These are phyloP conservation scores for Caranx melampygus DNA, from an alignment of 2,113 vertebrate genomes.

Conservation along the genomic window DNA sequence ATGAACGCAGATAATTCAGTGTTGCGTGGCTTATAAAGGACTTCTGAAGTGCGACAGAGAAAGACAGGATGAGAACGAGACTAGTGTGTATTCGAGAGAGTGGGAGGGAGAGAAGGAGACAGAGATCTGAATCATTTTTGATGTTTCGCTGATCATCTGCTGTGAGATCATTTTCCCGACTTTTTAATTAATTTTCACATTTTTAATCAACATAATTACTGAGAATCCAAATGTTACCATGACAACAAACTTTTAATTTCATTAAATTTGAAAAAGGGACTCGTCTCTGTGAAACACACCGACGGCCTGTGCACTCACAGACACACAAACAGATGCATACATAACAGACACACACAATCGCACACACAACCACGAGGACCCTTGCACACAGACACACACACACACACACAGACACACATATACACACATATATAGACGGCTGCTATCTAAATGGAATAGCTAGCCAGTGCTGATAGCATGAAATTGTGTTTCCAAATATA, in stretches of 20 bases:
- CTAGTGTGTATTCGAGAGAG: constrained; percentile 26
- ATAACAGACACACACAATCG: constrained; percentile 1
- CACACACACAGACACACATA: constrained; percentile 9
- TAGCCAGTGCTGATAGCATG: constrained; percentile 79
- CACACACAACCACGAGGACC: not conserved
- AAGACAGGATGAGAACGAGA: constrained; percentile 18
- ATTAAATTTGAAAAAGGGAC: constrained; percentile 51
- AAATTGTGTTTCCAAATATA: constrained; percentile 84
- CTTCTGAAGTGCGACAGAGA: constrained; percentile 47
- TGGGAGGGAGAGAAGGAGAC: constrained; percentile 20
- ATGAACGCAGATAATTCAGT: constrained; percentile 55
- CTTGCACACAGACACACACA: not conserved
- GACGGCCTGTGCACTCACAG: constrained; percentile 25
- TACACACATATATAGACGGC: constrained; percentile 59
- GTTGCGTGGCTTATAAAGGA: constrained; percentile 42
- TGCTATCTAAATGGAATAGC: constrained; percentile 82
- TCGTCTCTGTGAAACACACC: constrained; percentile 22
- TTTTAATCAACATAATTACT: constrained; percentile 79
- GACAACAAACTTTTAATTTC: constrained; percentile 71
- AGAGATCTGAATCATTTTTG: constrained; percentile 70
- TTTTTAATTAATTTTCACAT: constrained; percentile 81
- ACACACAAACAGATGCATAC: constrained; percentile 40
- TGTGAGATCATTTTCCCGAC: constrained; percentile 73
- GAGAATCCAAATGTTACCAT: constrained; percentile 64
- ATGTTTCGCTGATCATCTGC: constrained; percentile 77